Evolutionary conservation across 2,797 vertebrate genomes (phyloP).

Genomic region (Siniperca obscura): DNA sequence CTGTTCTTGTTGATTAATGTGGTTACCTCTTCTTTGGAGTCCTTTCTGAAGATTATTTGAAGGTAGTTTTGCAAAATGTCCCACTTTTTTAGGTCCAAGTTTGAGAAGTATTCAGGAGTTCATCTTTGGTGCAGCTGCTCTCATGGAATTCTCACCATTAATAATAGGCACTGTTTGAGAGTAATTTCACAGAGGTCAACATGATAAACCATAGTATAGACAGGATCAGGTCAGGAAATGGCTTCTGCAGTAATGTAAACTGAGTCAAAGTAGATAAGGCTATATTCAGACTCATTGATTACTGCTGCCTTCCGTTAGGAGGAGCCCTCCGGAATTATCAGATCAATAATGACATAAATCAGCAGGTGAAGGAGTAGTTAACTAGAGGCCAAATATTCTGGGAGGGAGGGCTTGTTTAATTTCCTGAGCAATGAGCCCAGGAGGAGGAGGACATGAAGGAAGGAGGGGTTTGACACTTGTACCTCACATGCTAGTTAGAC

Average conservation of each 20-base stretch:
- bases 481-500: constrained; percentile 52
- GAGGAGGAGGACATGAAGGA: constrained; percentile 64
- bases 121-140: too few relatives aligned
- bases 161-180: constrained; percentile 16
- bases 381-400: constrained; percentile 53
- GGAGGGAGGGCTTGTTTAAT: constrained; percentile 47
- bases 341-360: constrained; percentile 74
- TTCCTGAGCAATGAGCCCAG: constrained; percentile 65
- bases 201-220: constrained; percentile 3
- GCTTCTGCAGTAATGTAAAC: constrained; percentile 55
- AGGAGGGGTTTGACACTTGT: constrained; percentile 54
- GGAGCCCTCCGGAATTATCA: constrained; percentile 60
- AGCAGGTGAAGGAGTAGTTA: constrained; percentile 40
- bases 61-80: too few relatives aligned
- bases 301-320: constrained; percentile 60
- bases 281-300: constrained; percentile 72
- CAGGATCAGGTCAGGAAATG: constrained; percentile 50
- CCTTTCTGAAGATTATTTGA: too few relatives aligned
- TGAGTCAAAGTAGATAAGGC: constrained; percentile 65
- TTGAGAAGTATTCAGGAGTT: too few relatives aligned
- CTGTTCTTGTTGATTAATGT: too few relatives aligned
- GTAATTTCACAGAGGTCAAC: constrained; percentile 12
- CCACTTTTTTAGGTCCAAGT: too few relatives aligned
- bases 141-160: too few relatives aligned
- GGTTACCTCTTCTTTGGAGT: too few relatives aligned